Evolutionary conservation across 1,140 invertebrate genomes (phyloP).

Genomic region (Metaphire vulgaris): DNA sequence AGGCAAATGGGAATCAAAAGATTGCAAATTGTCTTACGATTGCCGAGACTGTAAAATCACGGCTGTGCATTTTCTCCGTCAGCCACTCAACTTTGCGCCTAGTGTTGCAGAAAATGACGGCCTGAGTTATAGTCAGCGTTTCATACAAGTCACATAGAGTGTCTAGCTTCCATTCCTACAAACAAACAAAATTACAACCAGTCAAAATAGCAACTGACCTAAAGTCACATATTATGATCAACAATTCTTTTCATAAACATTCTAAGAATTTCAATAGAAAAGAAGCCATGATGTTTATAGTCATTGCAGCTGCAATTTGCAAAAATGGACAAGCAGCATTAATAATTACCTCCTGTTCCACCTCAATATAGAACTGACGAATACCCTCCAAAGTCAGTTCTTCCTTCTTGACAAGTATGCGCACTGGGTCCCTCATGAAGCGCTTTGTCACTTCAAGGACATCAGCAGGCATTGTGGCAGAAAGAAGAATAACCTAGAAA

Average conservation of each 20-base stretch:
- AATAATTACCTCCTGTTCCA: slow-evolving; percentile 12
- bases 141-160: slow-evolving; percentile 88
- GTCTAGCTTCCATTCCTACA: slow-evolving; percentile 89
- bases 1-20: too few relatives aligned
- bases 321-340: not conserved
- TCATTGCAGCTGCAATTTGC: too few relatives aligned
- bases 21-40: slow-evolving; percentile 62
- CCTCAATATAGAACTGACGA: slow-evolving; percentile 81
- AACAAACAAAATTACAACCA: not conserved
- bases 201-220: slow-evolving; percentile 48
- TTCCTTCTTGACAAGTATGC: slow-evolving; percentile 33
- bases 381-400: slow-evolving; percentile 92
- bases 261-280: too few relatives aligned
- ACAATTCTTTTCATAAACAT: too few relatives aligned
- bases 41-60: slow-evolving; percentile 97
- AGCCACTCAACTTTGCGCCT: slow-evolving; percentile 96
- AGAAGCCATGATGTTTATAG: too few relatives aligned
- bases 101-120: slow-evolving; percentile 99
- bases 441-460: slow-evolving; percentile 27
- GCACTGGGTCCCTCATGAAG: slow-evolving; percentile 31
- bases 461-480: slow-evolving; percentile 31
- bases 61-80: slow-evolving; percentile 82
- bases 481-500: slow-evolving; percentile 30
- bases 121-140: slow-evolving; percentile 95
- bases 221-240: not conserved